phyloP scores from a whole-genome alignment of 2,888 invertebrate genomes.

The Erebia epiphron region DNA sequence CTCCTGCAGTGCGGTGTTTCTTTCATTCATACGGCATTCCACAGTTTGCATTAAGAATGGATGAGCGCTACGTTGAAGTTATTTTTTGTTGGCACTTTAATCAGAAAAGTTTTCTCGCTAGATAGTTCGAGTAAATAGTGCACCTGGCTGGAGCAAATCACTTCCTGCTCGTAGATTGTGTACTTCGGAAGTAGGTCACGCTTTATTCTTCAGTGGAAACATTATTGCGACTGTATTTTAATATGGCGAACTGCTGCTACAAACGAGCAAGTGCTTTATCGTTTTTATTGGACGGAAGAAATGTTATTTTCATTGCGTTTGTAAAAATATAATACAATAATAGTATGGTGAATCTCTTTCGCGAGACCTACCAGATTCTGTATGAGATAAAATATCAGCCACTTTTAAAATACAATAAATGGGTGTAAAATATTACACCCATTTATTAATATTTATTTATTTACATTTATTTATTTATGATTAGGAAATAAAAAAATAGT shows the following conservation, averaged over 20 bases:
- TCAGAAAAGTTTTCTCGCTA: constrained; percentile 63
- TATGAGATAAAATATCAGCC: neutral
- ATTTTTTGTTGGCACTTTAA: constrained; percentile 74
- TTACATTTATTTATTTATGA: too few relatives aligned
- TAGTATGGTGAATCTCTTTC: constrained; percentile 1
- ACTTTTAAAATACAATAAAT: neutral
- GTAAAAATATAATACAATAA: constrained; percentile 10
- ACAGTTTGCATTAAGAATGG: constrained; percentile 75
- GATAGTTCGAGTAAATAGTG: constrained; percentile 59
- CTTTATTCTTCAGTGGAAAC: constrained; percentile 43
- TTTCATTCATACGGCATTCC: constrained; percentile 75
- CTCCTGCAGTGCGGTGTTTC: constrained; percentile 79
- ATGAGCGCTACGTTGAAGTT: constrained; percentile 66
- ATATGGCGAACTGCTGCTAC: constrained; percentile 34
- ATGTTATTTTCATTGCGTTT: constrained; percentile 21
- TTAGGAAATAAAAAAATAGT: too few relatives aligned
- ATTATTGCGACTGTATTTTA: constrained; percentile 41
- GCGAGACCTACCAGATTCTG: too few relatives aligned
- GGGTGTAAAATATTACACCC: neutral
- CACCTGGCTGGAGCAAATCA: constrained; percentile 49
- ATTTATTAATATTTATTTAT: too few relatives aligned
- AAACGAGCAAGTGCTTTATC: constrained; percentile 31
- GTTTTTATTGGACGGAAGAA: constrained; percentile 27
- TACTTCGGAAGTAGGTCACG: constrained; percentile 46
- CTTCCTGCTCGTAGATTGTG: constrained; percentile 54